Evolutionary conservation across 2,888 invertebrate genomes (phyloP).

Genomic region (Anarsia innoxiella): DNA sequence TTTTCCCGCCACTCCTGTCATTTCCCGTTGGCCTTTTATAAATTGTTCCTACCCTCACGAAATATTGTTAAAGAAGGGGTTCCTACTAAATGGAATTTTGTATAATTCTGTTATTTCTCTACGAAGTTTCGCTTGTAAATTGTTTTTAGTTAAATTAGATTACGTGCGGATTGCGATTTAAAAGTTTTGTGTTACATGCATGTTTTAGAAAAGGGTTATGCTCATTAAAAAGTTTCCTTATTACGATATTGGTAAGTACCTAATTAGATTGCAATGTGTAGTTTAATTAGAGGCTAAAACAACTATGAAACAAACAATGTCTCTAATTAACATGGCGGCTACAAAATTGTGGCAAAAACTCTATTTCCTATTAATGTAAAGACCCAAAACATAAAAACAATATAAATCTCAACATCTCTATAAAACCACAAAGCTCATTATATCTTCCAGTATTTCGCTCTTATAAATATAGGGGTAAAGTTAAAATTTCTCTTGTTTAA

Average conservation of each 20-base stretch:
- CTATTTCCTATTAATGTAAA: conserved; percentile 14
- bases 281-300: too few species aligned
- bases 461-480: conserved; percentile 29
- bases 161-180: conserved; percentile 23
- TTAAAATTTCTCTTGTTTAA: conserved; percentile 31
- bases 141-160: conserved; percentile 40
- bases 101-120: conserved; percentile 62
- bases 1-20: conserved; percentile 61
- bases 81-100: conserved; percentile 60
- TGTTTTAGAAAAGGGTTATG: conserved; percentile 22
- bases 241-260: too few species aligned
- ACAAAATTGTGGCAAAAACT: too few species aligned
- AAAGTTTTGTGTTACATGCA: conserved; percentile 21
- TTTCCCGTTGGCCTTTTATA: conserved; percentile 60
- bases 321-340: too few species aligned
- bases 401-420: conserved; percentile 38
- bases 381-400: conserved; percentile 29
- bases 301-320: too few species aligned
- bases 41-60: conserved; percentile 60
- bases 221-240: conserved; percentile 36
- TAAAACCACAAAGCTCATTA: conserved; percentile 30
- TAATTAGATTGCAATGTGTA: too few species aligned
- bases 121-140: conserved; percentile 45
- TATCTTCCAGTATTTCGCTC: conserved; percentile 25
- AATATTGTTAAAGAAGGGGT: conserved; percentile 59